phyloP scores from a whole-genome alignment of 2,797 vertebrate genomes.

The Antennarius maculatus region DNA sequence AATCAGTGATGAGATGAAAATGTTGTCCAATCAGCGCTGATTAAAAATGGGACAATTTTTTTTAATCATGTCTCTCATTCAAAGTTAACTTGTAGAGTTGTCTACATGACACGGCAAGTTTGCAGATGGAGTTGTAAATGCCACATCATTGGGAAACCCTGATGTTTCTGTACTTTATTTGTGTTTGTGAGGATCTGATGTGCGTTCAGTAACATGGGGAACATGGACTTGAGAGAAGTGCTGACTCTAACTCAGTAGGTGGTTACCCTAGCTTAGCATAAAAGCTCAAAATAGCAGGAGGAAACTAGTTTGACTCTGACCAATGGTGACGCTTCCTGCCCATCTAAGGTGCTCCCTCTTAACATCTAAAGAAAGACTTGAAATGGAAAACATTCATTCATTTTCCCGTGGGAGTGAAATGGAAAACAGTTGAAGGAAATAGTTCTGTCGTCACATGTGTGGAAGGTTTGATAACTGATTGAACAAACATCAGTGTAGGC shows the following conservation, averaged over 20 bases:
- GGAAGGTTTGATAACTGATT: not conserved
- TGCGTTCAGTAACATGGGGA: conserved; percentile 16
- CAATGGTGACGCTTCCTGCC: too few relatives aligned
- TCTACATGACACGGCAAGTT: not conserved
- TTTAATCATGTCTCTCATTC: conserved; percentile 34
- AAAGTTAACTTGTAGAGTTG: conserved; percentile 36
- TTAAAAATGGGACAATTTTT: conserved; percentile 13
- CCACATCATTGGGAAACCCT: conserved; percentile 7
- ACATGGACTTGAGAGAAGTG: conserved; percentile 15
- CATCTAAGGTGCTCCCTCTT: not conserved
- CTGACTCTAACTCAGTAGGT: too few relatives aligned
- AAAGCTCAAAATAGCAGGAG: not conserved
- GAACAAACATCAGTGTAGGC: too few relatives aligned
- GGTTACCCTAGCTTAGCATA: conserved; percentile 2
- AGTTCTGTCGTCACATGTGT: too few relatives aligned
- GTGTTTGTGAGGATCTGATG: conserved; percentile 17
- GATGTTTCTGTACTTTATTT: conserved; percentile 6
- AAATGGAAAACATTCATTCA: too few relatives aligned
- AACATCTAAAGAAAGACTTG: too few relatives aligned
- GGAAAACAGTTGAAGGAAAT: too few relatives aligned
- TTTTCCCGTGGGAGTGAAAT: too few relatives aligned
- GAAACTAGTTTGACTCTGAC: too few relatives aligned
- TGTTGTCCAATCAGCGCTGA: conserved; percentile 41
- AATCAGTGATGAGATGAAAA: conserved; percentile 50
- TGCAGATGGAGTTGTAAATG: conserved; percentile 18